These are phyloP conservation scores for Tiphia femorata DNA, from an alignment of 2,888 invertebrate genomes.

Conservation along the genomic window DNA sequence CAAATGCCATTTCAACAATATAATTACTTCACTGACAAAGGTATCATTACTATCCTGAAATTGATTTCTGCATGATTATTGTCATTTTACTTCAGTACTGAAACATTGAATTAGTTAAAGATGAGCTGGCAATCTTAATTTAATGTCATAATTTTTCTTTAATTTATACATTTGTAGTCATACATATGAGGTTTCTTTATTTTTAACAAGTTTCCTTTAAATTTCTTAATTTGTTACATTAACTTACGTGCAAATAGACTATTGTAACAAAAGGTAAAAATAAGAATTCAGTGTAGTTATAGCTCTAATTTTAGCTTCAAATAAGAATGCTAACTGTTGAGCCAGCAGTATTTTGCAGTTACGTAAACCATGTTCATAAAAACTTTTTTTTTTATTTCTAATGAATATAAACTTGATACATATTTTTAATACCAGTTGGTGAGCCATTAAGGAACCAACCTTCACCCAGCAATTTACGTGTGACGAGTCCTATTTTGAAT, in stretches of 20 bases:
- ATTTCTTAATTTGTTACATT: background rate
- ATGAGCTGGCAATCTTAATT: no score
- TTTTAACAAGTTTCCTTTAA: background rate
- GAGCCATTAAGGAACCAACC: constrained; percentile 72
- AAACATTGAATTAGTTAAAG: constrained; percentile 5
- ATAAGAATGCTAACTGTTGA: no score
- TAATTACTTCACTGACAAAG: constrained; percentile 73
- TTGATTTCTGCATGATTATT: constrained; percentile 44
- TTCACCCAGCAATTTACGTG: constrained; percentile 68
- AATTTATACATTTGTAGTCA: background rate
- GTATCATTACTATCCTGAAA: constrained; percentile 63
- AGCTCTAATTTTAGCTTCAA: no score
- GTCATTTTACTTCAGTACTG: constrained; percentile 24
- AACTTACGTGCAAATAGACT: no score
- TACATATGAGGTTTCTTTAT: background rate
- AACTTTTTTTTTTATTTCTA: no score
- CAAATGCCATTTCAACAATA: constrained; percentile 66
- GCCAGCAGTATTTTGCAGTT: no score
- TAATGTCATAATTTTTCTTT: no score
- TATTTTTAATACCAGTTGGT: constrained; percentile 68
- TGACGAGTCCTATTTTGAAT: constrained; percentile 65
- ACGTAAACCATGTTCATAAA: no score
- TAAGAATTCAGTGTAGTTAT: no score
- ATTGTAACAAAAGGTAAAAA: no score
- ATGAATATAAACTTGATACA: no score